Evolutionary conservation across 2,113 vertebrate genomes (phyloP).

Genomic region (Seriola rivoliana): DNA sequence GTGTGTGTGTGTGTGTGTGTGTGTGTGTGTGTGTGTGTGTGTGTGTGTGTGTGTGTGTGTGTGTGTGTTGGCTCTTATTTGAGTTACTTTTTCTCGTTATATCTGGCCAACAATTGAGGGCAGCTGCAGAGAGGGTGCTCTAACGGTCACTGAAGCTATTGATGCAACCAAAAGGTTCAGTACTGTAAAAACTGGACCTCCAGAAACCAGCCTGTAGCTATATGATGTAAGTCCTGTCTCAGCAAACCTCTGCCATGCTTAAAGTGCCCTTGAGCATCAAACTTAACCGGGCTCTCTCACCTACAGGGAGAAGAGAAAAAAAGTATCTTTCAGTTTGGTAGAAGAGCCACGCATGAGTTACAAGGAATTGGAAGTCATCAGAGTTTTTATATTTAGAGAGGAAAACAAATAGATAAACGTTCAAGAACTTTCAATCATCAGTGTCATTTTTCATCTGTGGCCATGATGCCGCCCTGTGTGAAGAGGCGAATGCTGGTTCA

Average conservation of each 20-base stretch:
- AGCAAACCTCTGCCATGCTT: not conserved
- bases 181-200: not conserved
- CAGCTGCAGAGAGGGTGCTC: slow-evolving; percentile 37
- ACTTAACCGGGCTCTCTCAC: not conserved
- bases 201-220: not conserved
- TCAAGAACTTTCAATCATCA: slow-evolving; percentile 16
- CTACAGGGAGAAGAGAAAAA: too few relatives aligned
- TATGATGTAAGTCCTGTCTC: slow-evolving; percentile 14
- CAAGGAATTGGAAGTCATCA: not conserved
- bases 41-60: not conserved
- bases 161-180: slow-evolving; percentile 3
- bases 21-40: not conserved
- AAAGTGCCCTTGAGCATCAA: slow-evolving; percentile 15
- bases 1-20: slow-evolving; percentile 3
- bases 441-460: slow-evolving; percentile 36
- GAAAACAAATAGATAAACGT: slow-evolving; percentile 16
- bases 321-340: not conserved
- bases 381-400: slow-evolving; percentile 4
- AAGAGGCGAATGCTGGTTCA: slow-evolving; percentile 69
- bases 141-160: slow-evolving; percentile 8
- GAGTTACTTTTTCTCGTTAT: slow-evolving; percentile 26
- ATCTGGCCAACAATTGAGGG: slow-evolving; percentile 26
- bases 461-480: slow-evolving; percentile 48
- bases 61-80: slow-evolving; percentile 18
- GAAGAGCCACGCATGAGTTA: not conserved